Base-by-base conservation (phyloP, 2,797 vertebrate genomes). In the Acipenser ruthenus region DNA sequence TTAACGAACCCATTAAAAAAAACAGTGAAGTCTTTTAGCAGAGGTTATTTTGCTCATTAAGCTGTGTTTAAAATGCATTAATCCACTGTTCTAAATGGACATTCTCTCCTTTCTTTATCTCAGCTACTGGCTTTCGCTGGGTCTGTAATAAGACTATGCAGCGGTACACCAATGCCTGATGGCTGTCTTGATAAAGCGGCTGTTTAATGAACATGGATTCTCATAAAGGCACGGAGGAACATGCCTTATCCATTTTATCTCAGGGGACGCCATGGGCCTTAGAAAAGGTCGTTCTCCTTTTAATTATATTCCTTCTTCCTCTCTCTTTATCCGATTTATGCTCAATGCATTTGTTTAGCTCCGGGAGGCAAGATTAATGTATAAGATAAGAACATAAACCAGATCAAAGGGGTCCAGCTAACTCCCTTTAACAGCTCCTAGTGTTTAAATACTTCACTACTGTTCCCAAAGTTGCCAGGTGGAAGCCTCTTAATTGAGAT, bases 191-290 rank as follows among this genome's bases (percentile, higher is more conserved):
- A 53, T 67, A 55, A 62, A 37, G 23, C 15, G 37, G 60, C 50
- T 18, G 49, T 62, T 62, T 62, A 18, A 62, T 37, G 10, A 55
- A 10, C 48, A 12, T n/a, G 59, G 13, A 8, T 23, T 52, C 11
- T 50, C 47, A 67, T 8, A 37, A 62, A 67, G 7, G 58, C 48
- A 49, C 49, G 9, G 49, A 48, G 58, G 8, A 9, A 50, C 13
- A 60, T 67, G 66, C 60, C 66, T 67, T 67, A 67, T 67, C 66
- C 18, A 15, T 15, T 52, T 50, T 10, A 62, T 62, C 66, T 10
- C 59, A 23, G 6, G 50, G n/a, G 2, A 23, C 56, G 12, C 55
- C 50, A 48, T 48, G 6, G 55, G n/a, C 56, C n/a, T n/a, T 8
- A 5, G 37, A n/a, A 50, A 13, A 50, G 18, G 15, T 47, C 55